A percentile compares a stretch with the other conserved stretches of the same genome.
Conservation (phyloP, 2,113 vertebrate species). For the Spea multiplicata region DNA sequence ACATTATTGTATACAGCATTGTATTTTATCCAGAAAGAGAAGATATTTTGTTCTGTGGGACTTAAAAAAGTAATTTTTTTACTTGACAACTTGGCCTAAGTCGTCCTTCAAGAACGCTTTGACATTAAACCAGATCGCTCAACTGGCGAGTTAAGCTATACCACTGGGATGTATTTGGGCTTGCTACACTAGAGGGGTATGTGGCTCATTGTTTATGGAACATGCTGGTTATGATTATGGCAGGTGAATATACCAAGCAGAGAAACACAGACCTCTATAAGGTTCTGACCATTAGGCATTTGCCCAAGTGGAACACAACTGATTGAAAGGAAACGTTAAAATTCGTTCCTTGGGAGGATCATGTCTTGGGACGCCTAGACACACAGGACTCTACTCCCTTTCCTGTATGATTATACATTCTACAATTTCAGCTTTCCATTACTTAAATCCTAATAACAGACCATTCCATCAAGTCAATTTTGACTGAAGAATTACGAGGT, state of each 20-base stretch:
- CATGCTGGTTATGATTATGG: slow-evolving; percentile 8
- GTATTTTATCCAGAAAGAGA: too few species aligned
- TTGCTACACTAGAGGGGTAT: background rate
- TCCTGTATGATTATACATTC: slow-evolving; percentile 1
- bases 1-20: too few species aligned
- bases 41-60: too few species aligned
- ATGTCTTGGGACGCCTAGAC: background rate
- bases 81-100: background rate
- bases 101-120: background rate
- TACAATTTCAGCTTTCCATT: slow-evolving; percentile 9
- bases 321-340: slow-evolving; percentile 7
- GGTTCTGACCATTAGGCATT: background rate
- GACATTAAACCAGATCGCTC: background rate
- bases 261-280: background rate
- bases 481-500: background rate
- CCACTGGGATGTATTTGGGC: slow-evolving; percentile 1
- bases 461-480: background rate
- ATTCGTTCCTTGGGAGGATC: background rate
- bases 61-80: too few species aligned
- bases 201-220: slow-evolving; percentile 9
- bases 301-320: background rate
- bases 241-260: slow-evolving; percentile 18
- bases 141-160: background rate
- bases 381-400: background rate
- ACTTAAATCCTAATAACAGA: slow-evolving; percentile 7